Conservation (phyloP, 2,797 vertebrate genomes). For the Corythornis leucogaster region DNA sequence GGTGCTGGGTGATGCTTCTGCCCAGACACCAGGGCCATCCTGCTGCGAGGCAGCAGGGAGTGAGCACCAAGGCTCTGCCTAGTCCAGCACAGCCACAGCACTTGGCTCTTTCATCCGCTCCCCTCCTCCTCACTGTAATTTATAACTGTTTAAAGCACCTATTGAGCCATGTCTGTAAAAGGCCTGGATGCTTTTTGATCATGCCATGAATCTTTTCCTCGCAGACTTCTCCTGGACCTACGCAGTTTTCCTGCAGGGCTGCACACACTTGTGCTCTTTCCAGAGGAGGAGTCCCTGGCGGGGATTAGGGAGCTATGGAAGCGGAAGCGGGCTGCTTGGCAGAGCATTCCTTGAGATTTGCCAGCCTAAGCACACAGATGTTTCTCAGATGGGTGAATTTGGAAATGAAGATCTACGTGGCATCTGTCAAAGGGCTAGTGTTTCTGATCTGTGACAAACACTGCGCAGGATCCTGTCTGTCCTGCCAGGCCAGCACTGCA, state of each 20-base stretch:
- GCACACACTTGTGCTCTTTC: constrained; percentile 5
- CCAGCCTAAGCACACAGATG: constrained; percentile 87
- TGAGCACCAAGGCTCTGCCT: neutral
- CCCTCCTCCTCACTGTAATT: constrained; percentile 26
- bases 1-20: fast-evolving
- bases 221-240: constrained; percentile 13
- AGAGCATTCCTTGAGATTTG: constrained; percentile 58
- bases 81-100: neutral
- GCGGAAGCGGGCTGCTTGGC: constrained; percentile 50
- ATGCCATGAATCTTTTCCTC: constrained; percentile 67
- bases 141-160: constrained; percentile 27
- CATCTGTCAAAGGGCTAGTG: constrained; percentile 78
- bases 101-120: constrained; percentile 37
- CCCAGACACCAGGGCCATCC: fast-evolving
- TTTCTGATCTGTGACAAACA: constrained; percentile 88
- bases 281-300: constrained; percentile 22
- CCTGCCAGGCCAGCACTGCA: constrained; percentile 42
- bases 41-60: neutral
- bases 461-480: constrained; percentile 82
- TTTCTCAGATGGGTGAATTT: constrained; percentile 87
- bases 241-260: neutral
- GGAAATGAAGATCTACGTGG: constrained; percentile 85
- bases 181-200: constrained; percentile 65
- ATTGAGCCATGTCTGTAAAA: constrained; percentile 45
- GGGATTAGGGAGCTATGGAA: constrained; percentile 69